phyloP scores from a whole-genome alignment of 2,888 invertebrate genomes.

The Serripes groenlandicus region DNA sequence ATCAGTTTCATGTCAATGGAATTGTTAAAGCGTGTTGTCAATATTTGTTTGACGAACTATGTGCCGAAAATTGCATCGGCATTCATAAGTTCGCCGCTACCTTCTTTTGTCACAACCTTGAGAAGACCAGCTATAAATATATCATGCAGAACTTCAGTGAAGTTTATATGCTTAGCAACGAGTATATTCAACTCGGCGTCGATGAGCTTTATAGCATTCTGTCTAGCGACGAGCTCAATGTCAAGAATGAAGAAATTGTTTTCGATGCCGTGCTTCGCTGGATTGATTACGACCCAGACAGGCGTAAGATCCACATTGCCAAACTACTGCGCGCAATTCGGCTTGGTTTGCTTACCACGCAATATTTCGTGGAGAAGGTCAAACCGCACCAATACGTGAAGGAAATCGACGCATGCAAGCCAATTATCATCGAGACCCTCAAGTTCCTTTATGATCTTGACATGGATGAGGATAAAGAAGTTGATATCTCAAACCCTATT shows the following conservation, averaged over 20 bases:
- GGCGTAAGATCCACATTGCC: constrained; percentile 92
- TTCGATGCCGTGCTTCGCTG: constrained; percentile 90
- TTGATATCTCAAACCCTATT: constrained; percentile 88
- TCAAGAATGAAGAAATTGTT: constrained; percentile 84
- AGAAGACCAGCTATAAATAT: constrained; percentile 90
- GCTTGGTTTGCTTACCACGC: constrained; percentile 91
- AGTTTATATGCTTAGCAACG: constrained; percentile 78
- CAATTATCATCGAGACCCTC: constrained; percentile 95
- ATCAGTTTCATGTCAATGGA: constrained; percentile 94
- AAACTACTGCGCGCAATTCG: constrained; percentile 86
- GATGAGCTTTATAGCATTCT: constrained; percentile 78
- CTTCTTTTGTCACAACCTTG: constrained; percentile 91
- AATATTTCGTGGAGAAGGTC: constrained; percentile 94
- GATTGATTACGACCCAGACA: constrained; percentile 93
- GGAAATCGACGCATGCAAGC: constrained; percentile 91
- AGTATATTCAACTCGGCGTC: constrained; percentile 88
- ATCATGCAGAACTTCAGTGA: constrained; percentile 88
- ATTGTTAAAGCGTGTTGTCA: constrained; percentile 93
- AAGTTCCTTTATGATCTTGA: constrained; percentile 97
- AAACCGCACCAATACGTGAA: constrained; percentile 94
- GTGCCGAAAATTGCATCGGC: constrained; percentile 93
- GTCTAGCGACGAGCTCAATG: constrained; percentile 84
- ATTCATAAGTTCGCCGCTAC: constrained; percentile 94
- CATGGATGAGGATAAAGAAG: constrained; percentile 92
- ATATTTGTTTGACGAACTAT: constrained; percentile 90